These are phyloP conservation scores for Mimas tiliae DNA, from an alignment of 2,888 invertebrate genomes.

Conservation along the genomic window DNA sequence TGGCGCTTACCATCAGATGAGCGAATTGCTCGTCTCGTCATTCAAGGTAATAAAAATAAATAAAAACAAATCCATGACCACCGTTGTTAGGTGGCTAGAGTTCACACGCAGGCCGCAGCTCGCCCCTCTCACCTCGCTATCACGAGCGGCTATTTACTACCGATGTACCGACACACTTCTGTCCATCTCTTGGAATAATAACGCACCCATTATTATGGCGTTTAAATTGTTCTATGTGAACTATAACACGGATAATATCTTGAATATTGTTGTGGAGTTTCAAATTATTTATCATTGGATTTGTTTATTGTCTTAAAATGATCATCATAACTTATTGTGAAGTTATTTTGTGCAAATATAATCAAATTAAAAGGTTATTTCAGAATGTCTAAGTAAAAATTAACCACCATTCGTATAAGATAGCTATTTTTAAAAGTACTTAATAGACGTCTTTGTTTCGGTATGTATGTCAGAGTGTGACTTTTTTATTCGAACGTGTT, in stretches of 20 bases:
- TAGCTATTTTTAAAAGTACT: no score
- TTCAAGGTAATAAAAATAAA: no score
- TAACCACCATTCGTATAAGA: no score
- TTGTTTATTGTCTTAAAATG: no score
- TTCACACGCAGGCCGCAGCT: conserved; percentile 55
- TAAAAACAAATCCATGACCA: neutral
- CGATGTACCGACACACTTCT: conserved; percentile 58
- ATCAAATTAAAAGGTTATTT: no score
- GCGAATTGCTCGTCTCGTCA: no score
- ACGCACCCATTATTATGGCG: conserved; percentile 54
- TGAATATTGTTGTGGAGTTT: neutral
- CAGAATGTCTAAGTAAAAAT: no score
- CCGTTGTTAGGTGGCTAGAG: conserved; percentile 38
- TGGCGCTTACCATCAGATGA: no score
- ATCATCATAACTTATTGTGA: neutral
- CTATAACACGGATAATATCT: neutral
- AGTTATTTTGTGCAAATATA: neutral
- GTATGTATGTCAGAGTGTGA: no score
- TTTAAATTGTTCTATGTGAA: conserved; percentile 47
- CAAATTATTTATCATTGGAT: no score
- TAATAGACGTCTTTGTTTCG: no score
- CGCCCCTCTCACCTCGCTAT: conserved; percentile 44
- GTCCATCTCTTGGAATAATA: conserved; percentile 61
- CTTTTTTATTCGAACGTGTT: no score
- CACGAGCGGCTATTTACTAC: conserved; percentile 68